phyloP scores from a whole-genome alignment of 2,113 vertebrate genomes.

The Tyto alba region DNA sequence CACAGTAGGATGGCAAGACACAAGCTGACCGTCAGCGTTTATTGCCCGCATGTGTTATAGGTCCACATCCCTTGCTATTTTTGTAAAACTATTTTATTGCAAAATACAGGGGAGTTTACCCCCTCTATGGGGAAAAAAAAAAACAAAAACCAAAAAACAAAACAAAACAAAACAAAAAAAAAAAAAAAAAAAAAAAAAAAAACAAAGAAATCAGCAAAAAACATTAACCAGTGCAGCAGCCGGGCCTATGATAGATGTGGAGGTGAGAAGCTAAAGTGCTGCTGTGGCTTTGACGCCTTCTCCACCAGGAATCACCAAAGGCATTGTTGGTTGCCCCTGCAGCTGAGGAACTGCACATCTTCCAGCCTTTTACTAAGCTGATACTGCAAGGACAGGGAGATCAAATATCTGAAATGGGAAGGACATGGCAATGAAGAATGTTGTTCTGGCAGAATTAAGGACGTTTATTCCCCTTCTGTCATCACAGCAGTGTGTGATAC shows the following conservation, averaged over 20 bases:
- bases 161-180: too few relatives aligned
- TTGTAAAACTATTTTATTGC: not conserved
- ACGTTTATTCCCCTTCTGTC: not conserved
- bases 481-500: not conserved
- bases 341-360: not conserved
- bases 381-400: not conserved
- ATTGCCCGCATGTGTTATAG: not conserved
- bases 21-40: not conserved
- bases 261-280: not conserved
- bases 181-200: too few relatives aligned
- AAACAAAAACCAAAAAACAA: too few relatives aligned
- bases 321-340: accelerated
- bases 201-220: not conserved
- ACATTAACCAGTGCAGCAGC: not conserved
- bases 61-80: not conserved
- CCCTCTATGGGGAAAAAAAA: not conserved
- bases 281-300: not conserved
- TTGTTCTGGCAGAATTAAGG: not conserved
- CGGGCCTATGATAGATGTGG: too few relatives aligned
- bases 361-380: too few relatives aligned
- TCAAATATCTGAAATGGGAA: not conserved
- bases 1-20: accelerated
- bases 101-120: not conserved
- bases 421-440: not conserved
- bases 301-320: not conserved